Evolutionary conservation across 2,113 vertebrate genomes (phyloP).

Genomic region (Ciconia maguari): DNA sequence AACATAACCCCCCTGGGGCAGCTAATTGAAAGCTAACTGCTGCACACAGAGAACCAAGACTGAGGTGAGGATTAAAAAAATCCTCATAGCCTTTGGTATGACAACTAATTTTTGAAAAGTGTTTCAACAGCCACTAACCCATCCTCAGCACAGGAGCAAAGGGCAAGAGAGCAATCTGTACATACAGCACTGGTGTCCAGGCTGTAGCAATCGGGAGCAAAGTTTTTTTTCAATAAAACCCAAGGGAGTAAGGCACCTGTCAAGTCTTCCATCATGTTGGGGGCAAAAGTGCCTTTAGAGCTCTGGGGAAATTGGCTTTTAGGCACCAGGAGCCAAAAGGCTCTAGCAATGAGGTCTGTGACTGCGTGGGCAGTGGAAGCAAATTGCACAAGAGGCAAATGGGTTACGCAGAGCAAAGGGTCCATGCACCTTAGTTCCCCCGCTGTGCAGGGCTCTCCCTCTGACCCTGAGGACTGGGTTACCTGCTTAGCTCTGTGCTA

Average conservation of each 20-base stretch:
- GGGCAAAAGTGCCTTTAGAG: neutral
- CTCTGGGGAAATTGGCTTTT: neutral
- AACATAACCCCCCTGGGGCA: neutral
- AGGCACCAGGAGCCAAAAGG: neutral
- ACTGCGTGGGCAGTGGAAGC: neutral
- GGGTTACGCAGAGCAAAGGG: neutral
- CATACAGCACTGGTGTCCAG: accelerated
- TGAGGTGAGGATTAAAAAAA: neutral
- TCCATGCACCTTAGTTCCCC: neutral
- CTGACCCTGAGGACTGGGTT: neutral
- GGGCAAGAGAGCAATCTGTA: neutral
- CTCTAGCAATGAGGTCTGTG: neutral
- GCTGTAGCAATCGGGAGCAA: neutral
- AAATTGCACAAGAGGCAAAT: neutral
- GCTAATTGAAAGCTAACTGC: neutral
- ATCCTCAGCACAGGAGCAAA: neutral
- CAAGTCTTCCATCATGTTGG: accelerated
- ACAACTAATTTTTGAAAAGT: neutral
- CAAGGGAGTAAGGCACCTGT: accelerated
- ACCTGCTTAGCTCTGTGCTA: neutral
- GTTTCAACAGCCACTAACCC: neutral
- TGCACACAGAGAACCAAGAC: neutral
- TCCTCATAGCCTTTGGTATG: neutral
- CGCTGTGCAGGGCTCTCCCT: neutral
- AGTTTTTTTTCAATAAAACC: neutral